Percentiles rank a stretch among this genome's conserved stretches.
These are phyloP conservation scores for Oncorhynchus gorbuscha DNA, from an alignment of 2,113 vertebrate species.

Conservation along the genomic window DNA sequence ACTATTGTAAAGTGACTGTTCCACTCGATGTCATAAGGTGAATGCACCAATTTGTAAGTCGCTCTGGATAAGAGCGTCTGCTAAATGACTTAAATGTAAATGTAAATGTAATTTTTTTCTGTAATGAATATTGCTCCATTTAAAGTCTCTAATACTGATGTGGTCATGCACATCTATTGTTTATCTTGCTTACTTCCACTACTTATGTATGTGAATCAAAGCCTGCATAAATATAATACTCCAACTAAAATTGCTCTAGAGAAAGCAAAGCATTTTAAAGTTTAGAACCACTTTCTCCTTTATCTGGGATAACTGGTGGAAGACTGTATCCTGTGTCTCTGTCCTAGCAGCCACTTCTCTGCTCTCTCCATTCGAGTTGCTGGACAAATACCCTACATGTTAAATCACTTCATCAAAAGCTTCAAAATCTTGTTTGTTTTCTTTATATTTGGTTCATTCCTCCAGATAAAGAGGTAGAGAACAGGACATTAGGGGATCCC, in stretches of 20 bases:
- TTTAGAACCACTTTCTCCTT: slow-evolving; percentile 7
- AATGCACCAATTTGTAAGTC: too few species aligned
- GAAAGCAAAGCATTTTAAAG: not conserved
- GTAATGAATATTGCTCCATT: slow-evolving; percentile 3
- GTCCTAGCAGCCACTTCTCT: not conserved
- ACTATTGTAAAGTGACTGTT: too few species aligned
- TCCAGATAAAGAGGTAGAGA: not conserved
- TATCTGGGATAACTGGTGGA: slow-evolving; percentile 3
- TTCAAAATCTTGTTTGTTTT: slow-evolving; percentile 7
- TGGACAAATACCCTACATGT: not conserved
- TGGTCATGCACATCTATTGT: not conserved
- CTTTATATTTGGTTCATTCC: slow-evolving; percentile 4
- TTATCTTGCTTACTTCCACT: not conserved
- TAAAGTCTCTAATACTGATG: not conserved
- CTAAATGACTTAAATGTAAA: too few species aligned
- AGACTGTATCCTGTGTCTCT: slow-evolving; percentile 19
- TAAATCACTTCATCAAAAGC: slow-evolving; percentile 17
- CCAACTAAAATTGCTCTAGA: slow-evolving; percentile 5
- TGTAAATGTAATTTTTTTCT: too few species aligned
- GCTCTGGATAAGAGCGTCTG: too few species aligned
- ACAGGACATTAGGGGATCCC: not conserved
- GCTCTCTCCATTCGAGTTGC: slow-evolving; percentile 12
- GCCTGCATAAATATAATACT: slow-evolving; percentile 7
- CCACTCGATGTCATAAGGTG: too few species aligned
- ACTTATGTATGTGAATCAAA: slow-evolving; percentile 1